phyloP scores from a whole-genome alignment of 2,797 vertebrate genomes.

The Graptemys geographica region DNA sequence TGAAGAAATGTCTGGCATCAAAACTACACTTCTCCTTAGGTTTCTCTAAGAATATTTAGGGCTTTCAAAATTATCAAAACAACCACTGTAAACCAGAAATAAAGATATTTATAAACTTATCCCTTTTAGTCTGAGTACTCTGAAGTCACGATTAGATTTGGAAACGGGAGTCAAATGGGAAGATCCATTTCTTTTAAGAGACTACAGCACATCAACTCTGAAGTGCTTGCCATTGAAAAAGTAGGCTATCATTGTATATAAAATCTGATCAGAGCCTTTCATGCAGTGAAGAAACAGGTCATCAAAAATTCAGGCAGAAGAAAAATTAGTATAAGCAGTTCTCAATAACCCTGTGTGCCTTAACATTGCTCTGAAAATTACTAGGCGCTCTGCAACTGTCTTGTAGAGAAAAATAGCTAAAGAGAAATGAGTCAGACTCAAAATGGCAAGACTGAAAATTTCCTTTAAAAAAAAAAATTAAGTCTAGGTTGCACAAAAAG shows the following conservation, averaged over 20 bases:
- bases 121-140: background rate
- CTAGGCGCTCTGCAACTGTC: background rate
- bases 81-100: background rate
- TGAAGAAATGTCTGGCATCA: background rate
- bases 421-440: background rate
- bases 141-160: background rate
- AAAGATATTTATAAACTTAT: background rate
- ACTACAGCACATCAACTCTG: background rate
- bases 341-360: background rate
- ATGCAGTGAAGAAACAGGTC: background rate
- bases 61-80: background rate
- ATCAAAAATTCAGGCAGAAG: background rate
- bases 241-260: rapidly evolving
- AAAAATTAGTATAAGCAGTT: background rate
- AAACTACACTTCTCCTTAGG: background rate
- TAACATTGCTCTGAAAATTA: background rate
- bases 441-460: background rate
- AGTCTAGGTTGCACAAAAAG: background rate
- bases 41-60: background rate
- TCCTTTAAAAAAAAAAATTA: background rate
- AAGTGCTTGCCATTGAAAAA: background rate
- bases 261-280: background rate
- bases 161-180: background rate
- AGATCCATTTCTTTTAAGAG: background rate
- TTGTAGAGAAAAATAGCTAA: background rate